Evolutionary conservation across 2,113 vertebrate genomes (phyloP).

Genomic region (Petrocephalus microphthalmus): DNA sequence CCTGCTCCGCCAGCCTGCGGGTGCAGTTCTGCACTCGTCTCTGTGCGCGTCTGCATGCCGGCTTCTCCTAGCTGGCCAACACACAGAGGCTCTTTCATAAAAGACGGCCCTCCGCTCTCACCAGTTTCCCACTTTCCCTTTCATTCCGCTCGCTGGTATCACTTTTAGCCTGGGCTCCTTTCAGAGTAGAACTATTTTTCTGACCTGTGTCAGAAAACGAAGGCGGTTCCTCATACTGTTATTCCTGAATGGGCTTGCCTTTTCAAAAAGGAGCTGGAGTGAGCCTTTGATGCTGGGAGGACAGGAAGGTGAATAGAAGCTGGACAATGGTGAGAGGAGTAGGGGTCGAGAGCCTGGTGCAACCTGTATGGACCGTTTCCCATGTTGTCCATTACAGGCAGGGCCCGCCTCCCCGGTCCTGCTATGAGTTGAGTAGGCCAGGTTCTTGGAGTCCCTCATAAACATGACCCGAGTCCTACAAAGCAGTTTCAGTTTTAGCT

Average conservation of each 20-base stretch:
- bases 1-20: constrained; percentile 20
- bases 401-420: background rate
- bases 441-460: background rate
- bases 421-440: background rate
- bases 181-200: constrained; percentile 41
- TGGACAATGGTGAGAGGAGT: constrained; percentile 32
- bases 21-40: background rate
- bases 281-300: constrained; percentile 42
- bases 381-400: background rate
- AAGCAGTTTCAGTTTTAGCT: background rate
- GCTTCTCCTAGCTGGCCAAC: background rate
- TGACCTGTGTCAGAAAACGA: constrained; percentile 39
- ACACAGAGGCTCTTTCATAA: constrained; percentile 20
- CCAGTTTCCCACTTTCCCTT: background rate
- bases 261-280: constrained; percentile 22
- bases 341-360: constrained; percentile 12
- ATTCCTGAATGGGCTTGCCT: constrained; percentile 39
- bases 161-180: constrained; percentile 42
- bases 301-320: constrained; percentile 39
- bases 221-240: constrained; percentile 38
- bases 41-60: background rate
- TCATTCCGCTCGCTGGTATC: constrained; percentile 32
- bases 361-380: constrained; percentile 1
- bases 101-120: background rate
- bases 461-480: no score